phyloP scores from a whole-genome alignment of 2,113 vertebrate genomes.

The Tetrax tetrax region DNA sequence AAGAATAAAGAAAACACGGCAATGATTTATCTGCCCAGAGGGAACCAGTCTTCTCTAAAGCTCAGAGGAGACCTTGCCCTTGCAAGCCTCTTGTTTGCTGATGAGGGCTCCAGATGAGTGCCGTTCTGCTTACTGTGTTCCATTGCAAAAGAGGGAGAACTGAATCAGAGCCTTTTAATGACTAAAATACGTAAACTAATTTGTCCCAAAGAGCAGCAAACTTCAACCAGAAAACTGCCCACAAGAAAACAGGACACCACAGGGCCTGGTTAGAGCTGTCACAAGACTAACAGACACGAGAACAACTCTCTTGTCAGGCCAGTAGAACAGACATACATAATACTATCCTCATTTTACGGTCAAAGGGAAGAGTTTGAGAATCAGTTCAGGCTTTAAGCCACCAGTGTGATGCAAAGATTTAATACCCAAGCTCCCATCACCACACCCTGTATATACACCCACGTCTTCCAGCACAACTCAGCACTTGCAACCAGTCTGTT shows the following conservation, averaged over 20 bases:
- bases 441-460: background rate
- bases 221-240: background rate
- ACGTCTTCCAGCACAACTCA: background rate
- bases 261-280: background rate
- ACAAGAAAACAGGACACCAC: background rate
- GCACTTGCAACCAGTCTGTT: background rate
- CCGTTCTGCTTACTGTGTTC: background rate
- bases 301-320: background rate
- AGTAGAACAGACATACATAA: background rate
- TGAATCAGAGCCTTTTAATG: slow-evolving; percentile 30
- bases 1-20: slow-evolving; percentile 63
- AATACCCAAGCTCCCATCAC: background rate
- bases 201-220: slow-evolving; percentile 2
- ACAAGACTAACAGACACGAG: background rate
- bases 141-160: slow-evolving; percentile 30
- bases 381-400: background rate
- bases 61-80: slow-evolving; percentile 65
- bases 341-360: background rate
- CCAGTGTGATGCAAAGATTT: background rate
- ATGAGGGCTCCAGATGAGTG: slow-evolving; percentile 49
- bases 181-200: background rate
- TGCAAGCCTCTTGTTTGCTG: slow-evolving; percentile 61
- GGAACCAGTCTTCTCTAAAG: slow-evolving; percentile 47
- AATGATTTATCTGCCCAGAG: slow-evolving; percentile 65
- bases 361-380: background rate